Conservation (phyloP, 2,113 vertebrate species). For the Cynocephalus volans region DNA sequence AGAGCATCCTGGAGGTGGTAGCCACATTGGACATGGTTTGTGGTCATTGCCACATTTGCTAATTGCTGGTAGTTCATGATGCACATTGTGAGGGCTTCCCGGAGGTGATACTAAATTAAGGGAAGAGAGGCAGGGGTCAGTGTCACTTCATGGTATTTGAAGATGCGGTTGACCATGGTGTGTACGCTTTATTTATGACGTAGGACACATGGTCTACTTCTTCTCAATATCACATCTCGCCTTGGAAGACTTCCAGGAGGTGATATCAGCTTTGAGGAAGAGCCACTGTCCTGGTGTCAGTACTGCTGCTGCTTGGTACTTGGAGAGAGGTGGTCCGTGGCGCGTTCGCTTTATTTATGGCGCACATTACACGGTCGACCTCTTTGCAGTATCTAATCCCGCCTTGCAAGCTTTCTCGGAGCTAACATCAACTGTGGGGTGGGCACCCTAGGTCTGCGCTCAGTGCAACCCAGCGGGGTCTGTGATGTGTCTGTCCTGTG, state of each 20-base stretch:
- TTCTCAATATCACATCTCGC: slow-evolving; percentile 83
- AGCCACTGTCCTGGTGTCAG: slow-evolving; percentile 66
- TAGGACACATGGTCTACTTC: slow-evolving; percentile 86
- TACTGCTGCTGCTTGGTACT: slow-evolving; percentile 79
- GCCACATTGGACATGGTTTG: not conserved
- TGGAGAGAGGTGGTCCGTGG: slow-evolving; percentile 87
- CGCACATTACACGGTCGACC: slow-evolving; percentile 87
- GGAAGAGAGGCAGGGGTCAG: not conserved
- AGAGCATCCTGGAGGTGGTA: not conserved
- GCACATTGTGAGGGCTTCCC: not conserved
- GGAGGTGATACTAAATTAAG: slow-evolving; percentile 20
- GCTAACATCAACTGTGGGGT: slow-evolving; percentile 62
- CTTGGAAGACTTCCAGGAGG: slow-evolving; percentile 77
- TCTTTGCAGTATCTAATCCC: slow-evolving; percentile 85
- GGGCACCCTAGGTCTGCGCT: not conserved
- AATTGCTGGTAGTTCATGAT: not conserved
- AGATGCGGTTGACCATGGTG: slow-evolving; percentile 83
- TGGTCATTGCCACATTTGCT: not conserved
- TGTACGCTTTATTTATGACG: slow-evolving; percentile 82
- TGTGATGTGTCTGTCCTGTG: slow-evolving; percentile 1
- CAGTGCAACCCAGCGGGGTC: accelerated
- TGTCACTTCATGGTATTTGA: slow-evolving; percentile 66
- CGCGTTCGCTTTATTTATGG: slow-evolving; percentile 85
- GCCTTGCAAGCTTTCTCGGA: slow-evolving; percentile 80
- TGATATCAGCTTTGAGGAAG: slow-evolving; percentile 77